A percentile compares a stretch with the other conserved stretches of the same genome.
phyloP scores from a whole-genome alignment of 2,113 vertebrate species.

The Loxodonta africana region DNA sequence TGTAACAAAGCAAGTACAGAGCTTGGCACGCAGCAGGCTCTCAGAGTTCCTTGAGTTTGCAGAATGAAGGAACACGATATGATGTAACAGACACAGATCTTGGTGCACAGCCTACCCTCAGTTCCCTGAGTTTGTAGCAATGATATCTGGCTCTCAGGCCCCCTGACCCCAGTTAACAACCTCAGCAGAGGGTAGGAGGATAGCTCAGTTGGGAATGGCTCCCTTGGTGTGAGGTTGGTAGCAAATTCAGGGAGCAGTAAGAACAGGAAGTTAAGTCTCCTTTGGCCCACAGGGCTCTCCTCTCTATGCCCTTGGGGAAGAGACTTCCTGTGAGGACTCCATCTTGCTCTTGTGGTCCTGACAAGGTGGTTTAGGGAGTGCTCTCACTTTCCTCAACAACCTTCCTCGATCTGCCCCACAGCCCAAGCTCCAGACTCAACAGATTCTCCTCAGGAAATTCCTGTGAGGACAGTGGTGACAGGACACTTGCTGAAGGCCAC shows the following conservation, averaged over 20 bases:
- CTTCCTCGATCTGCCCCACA: not conserved
- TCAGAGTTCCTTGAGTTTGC: not conserved
- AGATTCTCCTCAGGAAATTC: not conserved
- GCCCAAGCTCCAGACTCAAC: not conserved
- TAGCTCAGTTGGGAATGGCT: not conserved
- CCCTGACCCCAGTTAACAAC: not conserved
- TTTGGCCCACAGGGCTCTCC: not conserved
- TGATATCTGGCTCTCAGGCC: not conserved
- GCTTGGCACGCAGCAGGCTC: not conserved
- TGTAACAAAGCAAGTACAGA: not conserved
- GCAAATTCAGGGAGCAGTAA: not conserved
- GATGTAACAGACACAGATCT: not conserved
- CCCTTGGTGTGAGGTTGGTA: not conserved
- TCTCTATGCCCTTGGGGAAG: not conserved
- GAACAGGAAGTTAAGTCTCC: not conserved
- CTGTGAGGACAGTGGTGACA: not conserved
- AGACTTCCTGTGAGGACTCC: constrained; percentile 49
- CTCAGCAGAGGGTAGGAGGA: not conserved
- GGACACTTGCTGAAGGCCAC: not conserved
- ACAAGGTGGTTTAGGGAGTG: not conserved
- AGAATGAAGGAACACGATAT: constrained; percentile 36
- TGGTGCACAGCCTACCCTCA: not conserved
- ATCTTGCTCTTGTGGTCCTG: not conserved
- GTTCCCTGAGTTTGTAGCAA: not conserved
- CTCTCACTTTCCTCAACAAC: not conserved